phyloP scores from a whole-genome alignment of 2,113 vertebrate genomes.

The Formicarius rufipectus region DNA sequence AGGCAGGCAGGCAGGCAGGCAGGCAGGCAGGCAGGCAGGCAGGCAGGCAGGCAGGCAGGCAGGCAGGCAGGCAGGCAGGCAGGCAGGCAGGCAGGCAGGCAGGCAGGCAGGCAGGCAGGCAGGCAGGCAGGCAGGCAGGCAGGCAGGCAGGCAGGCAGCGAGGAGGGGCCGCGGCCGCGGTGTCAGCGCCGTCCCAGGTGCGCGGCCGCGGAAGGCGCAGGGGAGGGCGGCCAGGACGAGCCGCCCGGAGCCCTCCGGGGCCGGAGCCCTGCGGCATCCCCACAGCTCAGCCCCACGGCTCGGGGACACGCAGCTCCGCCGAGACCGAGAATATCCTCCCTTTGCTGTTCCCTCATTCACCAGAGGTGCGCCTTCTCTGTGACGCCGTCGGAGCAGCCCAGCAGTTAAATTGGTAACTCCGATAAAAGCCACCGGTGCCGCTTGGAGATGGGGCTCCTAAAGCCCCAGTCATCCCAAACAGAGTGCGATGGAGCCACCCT shows the following conservation, averaged over 20 bases:
- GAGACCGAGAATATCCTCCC: background rate
- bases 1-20: too few relatives aligned
- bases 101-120: background rate
- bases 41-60: background rate
- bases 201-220: too few relatives aligned
- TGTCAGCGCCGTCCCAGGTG: too few relatives aligned
- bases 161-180: background rate
- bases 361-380: background rate
- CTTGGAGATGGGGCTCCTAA: background rate
- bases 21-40: too few relatives aligned
- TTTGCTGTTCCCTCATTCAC: background rate
- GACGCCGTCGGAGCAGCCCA: background rate
- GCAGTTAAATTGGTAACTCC: background rate
- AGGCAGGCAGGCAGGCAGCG: background rate
- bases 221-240: too few relatives aligned
- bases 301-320: background rate
- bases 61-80: too few relatives aligned
- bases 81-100: background rate
- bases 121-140: background rate
- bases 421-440: background rate
- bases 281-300: background rate
- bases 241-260: too few relatives aligned
- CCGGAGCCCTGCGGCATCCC: background rate
- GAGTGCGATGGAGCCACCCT: background rate
- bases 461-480: background rate